A percentile compares a stretch with the other conserved stretches of the same genome.
Evolutionary conservation across 2,113 vertebrate species (phyloP).

Genomic region (Smithornis capensis): DNA sequence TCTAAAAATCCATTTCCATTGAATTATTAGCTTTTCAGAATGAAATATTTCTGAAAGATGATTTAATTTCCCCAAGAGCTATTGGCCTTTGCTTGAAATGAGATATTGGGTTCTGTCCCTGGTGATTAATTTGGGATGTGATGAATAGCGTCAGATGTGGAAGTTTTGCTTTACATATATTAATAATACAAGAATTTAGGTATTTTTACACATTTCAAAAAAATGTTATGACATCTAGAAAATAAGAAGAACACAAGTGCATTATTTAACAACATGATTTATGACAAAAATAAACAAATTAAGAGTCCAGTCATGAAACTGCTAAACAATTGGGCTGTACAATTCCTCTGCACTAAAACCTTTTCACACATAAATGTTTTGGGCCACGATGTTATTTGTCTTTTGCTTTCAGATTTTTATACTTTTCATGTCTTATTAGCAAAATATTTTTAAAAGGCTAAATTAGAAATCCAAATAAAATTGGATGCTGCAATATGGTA

Average conservation of each 20-base stretch:
- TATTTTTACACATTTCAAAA: constrained; percentile 22
- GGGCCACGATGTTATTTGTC: not conserved
- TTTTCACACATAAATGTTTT: not conserved
- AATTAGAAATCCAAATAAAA: not conserved
- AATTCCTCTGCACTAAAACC: not conserved
- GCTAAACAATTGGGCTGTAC: not conserved
- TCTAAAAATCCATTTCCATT: constrained; percentile 68
- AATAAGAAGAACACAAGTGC: not conserved
- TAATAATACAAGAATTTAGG: constrained; percentile 36
- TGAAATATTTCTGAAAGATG: constrained; percentile 71
- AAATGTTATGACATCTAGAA: not conserved
- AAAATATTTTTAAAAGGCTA: not conserved
- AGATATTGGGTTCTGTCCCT: constrained; percentile 55
- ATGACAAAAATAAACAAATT: constrained; percentile 20
- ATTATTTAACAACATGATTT: not conserved
- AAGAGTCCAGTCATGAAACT: not conserved
- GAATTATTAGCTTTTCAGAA: constrained; percentile 72
- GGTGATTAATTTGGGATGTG: constrained; percentile 70
- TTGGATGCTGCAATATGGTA: not conserved
- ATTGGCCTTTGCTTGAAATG: constrained; percentile 61
- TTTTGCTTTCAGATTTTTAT: not conserved
- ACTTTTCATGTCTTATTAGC: not conserved
- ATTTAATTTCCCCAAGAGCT: constrained; percentile 72
- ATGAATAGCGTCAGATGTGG: constrained; percentile 60
- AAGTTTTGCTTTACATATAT: constrained; percentile 56